Base-by-base conservation (phyloP, 2,113 vertebrate genomes). In the Odobenus rosmarus region DNA sequence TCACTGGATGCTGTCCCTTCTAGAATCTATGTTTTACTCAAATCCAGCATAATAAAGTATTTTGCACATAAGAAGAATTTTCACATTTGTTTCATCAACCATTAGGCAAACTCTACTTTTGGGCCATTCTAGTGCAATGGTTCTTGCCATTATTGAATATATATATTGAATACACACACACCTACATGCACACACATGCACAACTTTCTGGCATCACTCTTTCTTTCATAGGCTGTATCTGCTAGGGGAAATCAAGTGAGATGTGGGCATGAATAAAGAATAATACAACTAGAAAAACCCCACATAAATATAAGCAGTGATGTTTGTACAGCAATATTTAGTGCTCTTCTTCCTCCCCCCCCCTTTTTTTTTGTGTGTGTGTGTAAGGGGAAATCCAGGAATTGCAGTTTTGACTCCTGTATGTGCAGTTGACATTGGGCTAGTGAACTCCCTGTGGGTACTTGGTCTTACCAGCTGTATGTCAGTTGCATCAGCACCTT, bases 401-500 rank as follows among this genome's bases (percentile, higher is more conserved):
- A 51, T 69, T 74, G 3, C 7, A 39, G 1, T 90, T 92, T 69
- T 76, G 39, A 85, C 39, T 71, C 2, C 39, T 72, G 33, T 39
- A 28, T 94, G 13, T 76, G 19, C 12, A 87, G 33, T 93, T 95
- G 81, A 77, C 55, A 49, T 1, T 28, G 59, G 53, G 67, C 88
- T 64, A 69, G 36, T 72, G 88, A 96, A 90, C 83, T 86, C 79
- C 55, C 61, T 64, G 0, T 51, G 15, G 88, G 24, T 39, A n/a
- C 46, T 94, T 53, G 77, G 72, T 84, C 18, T 64, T 82, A 33
- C 31, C 21, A 49, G 53, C 62, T 16, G 0, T 79, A 1, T 26
- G 23, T 33, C n/a, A 69, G 33, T 96, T 90, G 87, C 64, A 61
- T 92, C 62, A 96, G 64, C 42, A n/a, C 31, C 83, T 64, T 53